A percentile compares a stretch with the other conserved stretches of the same genome.
Conservation (phyloP, 2,797 vertebrate genomes). For the Hirundo rustica region DNA sequence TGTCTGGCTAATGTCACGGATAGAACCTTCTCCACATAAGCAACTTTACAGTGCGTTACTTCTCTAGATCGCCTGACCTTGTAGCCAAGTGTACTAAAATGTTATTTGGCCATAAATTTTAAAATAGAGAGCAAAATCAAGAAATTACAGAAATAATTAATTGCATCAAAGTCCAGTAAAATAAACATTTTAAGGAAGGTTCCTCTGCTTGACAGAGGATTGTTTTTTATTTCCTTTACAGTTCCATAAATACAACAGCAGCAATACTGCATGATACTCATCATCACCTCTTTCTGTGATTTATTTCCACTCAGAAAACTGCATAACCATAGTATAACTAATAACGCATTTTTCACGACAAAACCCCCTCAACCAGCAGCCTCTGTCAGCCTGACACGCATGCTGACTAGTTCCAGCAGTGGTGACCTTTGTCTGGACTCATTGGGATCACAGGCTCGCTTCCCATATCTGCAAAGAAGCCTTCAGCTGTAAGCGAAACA, state of each 20-base stretch:
- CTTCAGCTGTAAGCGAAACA: neutral
- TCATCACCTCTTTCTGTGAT: neutral
- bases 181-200: neutral
- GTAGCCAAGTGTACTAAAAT: neutral
- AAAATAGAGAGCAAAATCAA: neutral
- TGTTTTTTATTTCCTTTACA: neutral
- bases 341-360: neutral
- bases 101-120: neutral
- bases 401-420: neutral
- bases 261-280: neutral
- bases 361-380: neutral
- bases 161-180: neutral
- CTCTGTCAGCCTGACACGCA: neutral
- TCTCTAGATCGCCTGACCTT: neutral
- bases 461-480: neutral
- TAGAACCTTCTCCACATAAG: neutral
- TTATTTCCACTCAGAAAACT: neutral
- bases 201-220: neutral
- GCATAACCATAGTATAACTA: neutral
- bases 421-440: conserved; percentile 35
- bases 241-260: neutral
- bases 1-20: neutral
- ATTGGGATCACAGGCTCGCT: neutral
- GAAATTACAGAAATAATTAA: neutral
- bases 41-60: neutral